A percentile compares a stretch with the other conserved stretches of the same genome.
phyloP scores from a whole-genome alignment of 1,140 invertebrate genomes.

The Drosophila sp. region DNA sequence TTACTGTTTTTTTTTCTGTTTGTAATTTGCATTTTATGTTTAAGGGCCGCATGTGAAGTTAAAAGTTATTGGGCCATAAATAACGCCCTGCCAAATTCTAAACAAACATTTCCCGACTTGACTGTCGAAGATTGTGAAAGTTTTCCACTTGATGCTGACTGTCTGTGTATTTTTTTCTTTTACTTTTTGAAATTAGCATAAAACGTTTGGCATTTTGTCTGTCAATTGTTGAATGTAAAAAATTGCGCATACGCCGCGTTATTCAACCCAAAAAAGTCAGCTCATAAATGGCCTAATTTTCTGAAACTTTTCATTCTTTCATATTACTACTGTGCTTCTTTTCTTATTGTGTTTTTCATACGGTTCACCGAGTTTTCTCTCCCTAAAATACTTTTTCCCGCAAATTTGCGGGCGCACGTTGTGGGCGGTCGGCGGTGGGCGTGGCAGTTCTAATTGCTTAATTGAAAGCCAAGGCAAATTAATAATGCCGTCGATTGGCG shows the following conservation, averaged over 20 bases:
- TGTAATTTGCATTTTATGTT: slow-evolving; percentile 65
- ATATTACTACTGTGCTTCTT: slow-evolving; percentile 20
- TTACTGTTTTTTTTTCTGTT: slow-evolving; percentile 16
- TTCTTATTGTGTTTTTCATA: slow-evolving; percentile 40
- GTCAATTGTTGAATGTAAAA: slow-evolving; percentile 60
- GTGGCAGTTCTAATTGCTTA: slow-evolving; percentile 64
- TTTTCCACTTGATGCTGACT: slow-evolving; percentile 69
- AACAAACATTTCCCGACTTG: slow-evolving; percentile 73
- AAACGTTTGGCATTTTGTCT: slow-evolving; percentile 63
- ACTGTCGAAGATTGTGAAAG: slow-evolving; percentile 69
- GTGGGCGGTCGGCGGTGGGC: neutral
- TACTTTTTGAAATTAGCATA: slow-evolving; percentile 73
- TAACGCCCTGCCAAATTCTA: slow-evolving; percentile 78
- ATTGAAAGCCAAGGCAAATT: slow-evolving; percentile 78
- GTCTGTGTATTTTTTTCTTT: slow-evolving; percentile 6
- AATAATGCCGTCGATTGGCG: slow-evolving; percentile 76
- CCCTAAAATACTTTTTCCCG: slow-evolving; percentile 5
- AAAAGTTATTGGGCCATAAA: slow-evolving; percentile 81
- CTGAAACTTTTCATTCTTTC: slow-evolving; percentile 52
- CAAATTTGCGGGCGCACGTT: neutral
- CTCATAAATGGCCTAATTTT: slow-evolving; percentile 76
- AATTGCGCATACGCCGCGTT: slow-evolving; percentile 66
- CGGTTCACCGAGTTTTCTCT: slow-evolving; percentile 26
- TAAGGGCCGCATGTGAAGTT: slow-evolving; percentile 73
- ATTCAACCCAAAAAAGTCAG: slow-evolving; percentile 14